A percentile compares a stretch with the other conserved stretches of the same genome.
Conservation (phyloP, 2,888 invertebrate genomes). For the Linyphia triangularis region DNA sequence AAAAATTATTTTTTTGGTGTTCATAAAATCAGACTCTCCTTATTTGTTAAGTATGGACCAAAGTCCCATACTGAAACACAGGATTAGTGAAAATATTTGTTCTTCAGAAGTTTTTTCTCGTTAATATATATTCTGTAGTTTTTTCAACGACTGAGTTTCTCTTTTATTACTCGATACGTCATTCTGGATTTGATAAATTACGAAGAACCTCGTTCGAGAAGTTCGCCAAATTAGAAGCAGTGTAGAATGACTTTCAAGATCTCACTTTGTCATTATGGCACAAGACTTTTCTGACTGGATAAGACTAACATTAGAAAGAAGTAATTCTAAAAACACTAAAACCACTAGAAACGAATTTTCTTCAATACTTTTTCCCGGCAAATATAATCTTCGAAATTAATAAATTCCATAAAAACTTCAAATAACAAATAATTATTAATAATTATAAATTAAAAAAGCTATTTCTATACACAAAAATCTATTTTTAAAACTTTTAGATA, state of each 20-base stretch:
- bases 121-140: neutral
- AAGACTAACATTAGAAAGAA: too few relatives aligned
- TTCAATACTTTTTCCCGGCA: neutral
- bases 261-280: neutral
- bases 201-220: too few relatives aligned
- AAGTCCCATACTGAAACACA: too few relatives aligned
- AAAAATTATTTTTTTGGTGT: too few relatives aligned
- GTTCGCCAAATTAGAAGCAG: neutral
- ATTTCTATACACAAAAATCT: too few relatives aligned
- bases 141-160: neutral
- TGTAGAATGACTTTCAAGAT: neutral
- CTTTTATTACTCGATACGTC: neutral
- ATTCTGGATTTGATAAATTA: neutral
- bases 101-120: neutral
- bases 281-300: neutral
- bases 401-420: neutral
- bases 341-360: neutral
- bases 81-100: neutral
- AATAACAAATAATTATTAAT: too few relatives aligned
- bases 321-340: neutral
- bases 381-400: neutral
- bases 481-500: too few relatives aligned
- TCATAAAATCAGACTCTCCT: too few relatives aligned
- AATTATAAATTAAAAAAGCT: too few relatives aligned
- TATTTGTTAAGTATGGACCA: too few relatives aligned